Percentiles rank a stretch among this genome's conserved stretches.
These are phyloP conservation scores for Xenopus petersii DNA, from an alignment of 2,797 vertebrate genomes.

Conservation along the genomic window DNA sequence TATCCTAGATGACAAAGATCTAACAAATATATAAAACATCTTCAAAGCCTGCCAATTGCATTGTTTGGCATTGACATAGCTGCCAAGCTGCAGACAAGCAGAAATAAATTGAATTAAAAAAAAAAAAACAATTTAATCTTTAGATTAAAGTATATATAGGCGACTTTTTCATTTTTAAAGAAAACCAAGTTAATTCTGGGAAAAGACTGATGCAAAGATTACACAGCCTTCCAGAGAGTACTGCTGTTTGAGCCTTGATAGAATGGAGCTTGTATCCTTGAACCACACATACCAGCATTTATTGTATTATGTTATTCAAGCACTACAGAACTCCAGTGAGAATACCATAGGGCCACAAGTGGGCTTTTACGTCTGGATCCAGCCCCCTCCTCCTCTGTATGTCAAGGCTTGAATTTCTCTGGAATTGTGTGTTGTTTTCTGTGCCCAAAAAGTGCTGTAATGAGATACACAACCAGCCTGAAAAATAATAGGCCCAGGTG, in stretches of 20 bases:
- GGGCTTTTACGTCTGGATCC: conserved; percentile 24
- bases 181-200: too few relatives aligned
- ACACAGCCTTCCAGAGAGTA: too few relatives aligned
- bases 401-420: background rate
- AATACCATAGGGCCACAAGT: background rate
- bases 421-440: background rate
- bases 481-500: background rate
- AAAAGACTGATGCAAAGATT: too few relatives aligned
- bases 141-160: too few relatives aligned
- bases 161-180: too few relatives aligned
- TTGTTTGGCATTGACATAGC: too few relatives aligned
- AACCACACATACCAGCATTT: conserved; percentile 1
- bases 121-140: too few relatives aligned
- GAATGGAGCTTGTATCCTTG: conserved; percentile 9
- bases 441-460: conserved; percentile 14
- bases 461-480: background rate
- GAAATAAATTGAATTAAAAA: too few relatives aligned
- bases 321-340: conserved; percentile 3
- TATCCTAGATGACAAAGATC: too few relatives aligned
- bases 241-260: background rate
- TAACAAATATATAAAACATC: too few relatives aligned
- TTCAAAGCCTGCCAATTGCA: too few relatives aligned
- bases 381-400: background rate
- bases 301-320: conserved; percentile 23
- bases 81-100: too few relatives aligned